These are phyloP conservation scores for Lycophotia porphyrea DNA, from an alignment of 2,888 invertebrate species.

Conservation along the genomic window DNA sequence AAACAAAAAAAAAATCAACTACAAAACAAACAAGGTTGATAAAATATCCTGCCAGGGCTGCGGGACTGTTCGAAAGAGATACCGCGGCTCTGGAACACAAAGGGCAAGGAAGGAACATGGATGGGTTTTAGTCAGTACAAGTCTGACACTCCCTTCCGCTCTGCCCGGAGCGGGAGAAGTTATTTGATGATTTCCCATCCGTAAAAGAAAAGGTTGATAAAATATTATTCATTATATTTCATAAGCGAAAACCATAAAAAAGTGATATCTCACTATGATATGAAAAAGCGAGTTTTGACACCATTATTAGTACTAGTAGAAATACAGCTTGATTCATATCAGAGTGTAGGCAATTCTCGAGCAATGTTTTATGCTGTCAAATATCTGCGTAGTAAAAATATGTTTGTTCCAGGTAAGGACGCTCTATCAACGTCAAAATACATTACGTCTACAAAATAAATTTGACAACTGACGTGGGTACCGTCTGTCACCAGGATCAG, in stretches of 20 bases:
- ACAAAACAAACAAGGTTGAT: background rate
- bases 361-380: constrained; percentile 49
- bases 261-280: constrained; percentile 24
- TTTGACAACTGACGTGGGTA: constrained; percentile 56
- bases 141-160: no score
- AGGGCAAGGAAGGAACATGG: no score
- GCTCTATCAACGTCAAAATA: constrained; percentile 45
- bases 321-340: constrained; percentile 1
- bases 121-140: no score
- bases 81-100: no score
- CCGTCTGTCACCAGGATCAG: constrained; percentile 32
- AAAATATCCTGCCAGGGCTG: no score
- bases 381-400: constrained; percentile 51
- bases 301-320: constrained; percentile 13
- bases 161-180: no score
- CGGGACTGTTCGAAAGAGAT: no score
- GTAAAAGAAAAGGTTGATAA: no score
- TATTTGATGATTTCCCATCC: no score
- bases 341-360: constrained; percentile 26
- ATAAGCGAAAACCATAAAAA: constrained; percentile 12
- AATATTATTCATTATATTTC: background rate
- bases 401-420: constrained; percentile 42
- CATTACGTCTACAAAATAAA: constrained; percentile 45
- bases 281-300: constrained; percentile 6
- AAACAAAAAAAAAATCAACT: background rate